Evolutionary conservation across 2,113 vertebrate genomes (phyloP).

Genomic region (Mus pahari): DNA sequence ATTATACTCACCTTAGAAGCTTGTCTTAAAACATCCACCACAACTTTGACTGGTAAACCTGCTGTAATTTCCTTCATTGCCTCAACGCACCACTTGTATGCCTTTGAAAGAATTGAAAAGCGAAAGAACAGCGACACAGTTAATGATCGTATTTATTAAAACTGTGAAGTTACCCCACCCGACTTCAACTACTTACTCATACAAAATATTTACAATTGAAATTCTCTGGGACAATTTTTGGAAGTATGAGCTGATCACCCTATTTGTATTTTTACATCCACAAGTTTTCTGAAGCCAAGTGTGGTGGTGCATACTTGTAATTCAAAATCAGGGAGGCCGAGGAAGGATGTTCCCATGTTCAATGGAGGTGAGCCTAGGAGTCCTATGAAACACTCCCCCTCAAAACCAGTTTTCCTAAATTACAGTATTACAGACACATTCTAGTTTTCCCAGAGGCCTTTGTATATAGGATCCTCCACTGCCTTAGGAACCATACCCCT

Average conservation of each 20-base stretch:
- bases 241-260: neutral
- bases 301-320: neutral
- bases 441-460: slow-evolving; percentile 27
- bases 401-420: neutral
- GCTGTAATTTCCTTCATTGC: slow-evolving; percentile 98
- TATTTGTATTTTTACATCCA: neutral
- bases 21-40: slow-evolving; percentile 98
- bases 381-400: neutral
- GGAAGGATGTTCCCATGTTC: neutral
- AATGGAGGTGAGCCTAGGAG: neutral
- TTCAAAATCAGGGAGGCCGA: neutral
- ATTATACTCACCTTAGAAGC: slow-evolving; percentile 94
- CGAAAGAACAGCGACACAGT: slow-evolving; percentile 30
- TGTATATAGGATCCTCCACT: neutral
- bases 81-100: slow-evolving; percentile 99
- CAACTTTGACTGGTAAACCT: slow-evolving; percentile 96
- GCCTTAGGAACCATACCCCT: neutral
- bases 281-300: neutral
- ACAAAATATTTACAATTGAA: slow-evolving; percentile 29
- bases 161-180: neutral
- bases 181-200: slow-evolving; percentile 36
- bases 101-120: slow-evolving; percentile 86
- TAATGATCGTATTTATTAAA: slow-evolving; percentile 35
- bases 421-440: neutral
- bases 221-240: slow-evolving; percentile 18